Evolutionary conservation across 2,888 invertebrate species (phyloP), one percentile per base, ranked within the genome.

Genomic region (Phrixothrix hirtus): DNA sequence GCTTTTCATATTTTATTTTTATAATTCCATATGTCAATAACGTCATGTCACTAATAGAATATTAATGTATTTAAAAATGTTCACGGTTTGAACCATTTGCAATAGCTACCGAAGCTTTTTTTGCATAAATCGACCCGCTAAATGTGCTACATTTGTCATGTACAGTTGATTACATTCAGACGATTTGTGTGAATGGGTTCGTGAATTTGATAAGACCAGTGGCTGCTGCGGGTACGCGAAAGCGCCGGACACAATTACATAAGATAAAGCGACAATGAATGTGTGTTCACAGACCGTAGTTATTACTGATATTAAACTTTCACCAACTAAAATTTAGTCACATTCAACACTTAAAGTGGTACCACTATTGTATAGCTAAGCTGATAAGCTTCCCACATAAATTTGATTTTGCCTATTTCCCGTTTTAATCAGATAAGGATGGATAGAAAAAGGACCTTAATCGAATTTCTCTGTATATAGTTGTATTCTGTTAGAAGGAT

Each of bases 91-190:
- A n/a, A n/a, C n/a, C n/a, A n/a, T n/a, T n/a, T n/a, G n/a, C n/a
- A n/a, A n/a, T n/a, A 31, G 25, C 37, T 30, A 46, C 31, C 38
- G 7, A 27, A 38, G 32, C 38, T n/a, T 50, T 46, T 49, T 44
- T 47, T 59, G 63, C 64, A 65, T 62, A 60, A 63, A 53, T 48
- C 43, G 47, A 53, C 43, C 59, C 60, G 59, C 65, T 66, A 68
- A 68, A 67, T 68, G 68, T 62, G 65, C 62, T 62, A 67, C 73
- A 74, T 74, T 73, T 71, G 73, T 73, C 72, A 73, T 68, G 69
- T 68, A 67, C 72, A 69, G 69, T 71, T 72, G 73, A 73, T 74
- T 74, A 72, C 70, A 63, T 71, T 68, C 63, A 69, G 68, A 66
- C 69, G 71, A 71, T 72, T 68, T 68, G 70, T 66, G 69, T 67